These are phyloP conservation scores for Nomada ruficornis DNA, from an alignment of 2,888 invertebrate genomes.

Conservation along the genomic window DNA sequence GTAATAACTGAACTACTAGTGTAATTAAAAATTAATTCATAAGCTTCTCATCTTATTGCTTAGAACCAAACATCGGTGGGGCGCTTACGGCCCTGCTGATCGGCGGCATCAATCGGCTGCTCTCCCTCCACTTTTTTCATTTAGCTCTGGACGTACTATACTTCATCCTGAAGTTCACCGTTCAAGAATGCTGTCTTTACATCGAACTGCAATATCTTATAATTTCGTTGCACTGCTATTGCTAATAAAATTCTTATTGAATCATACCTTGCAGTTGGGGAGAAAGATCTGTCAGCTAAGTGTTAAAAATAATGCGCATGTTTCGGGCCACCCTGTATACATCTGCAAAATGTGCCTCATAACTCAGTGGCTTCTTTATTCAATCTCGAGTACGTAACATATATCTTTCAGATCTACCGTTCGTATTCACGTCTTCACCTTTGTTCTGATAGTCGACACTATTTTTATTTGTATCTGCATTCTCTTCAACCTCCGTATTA, in stretches of 20 bases:
- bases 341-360: background rate
- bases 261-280: slow-evolving; percentile 2
- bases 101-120: too few species aligned
- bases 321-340: background rate
- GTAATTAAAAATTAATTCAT: too few species aligned
- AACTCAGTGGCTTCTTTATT: background rate
- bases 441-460: background rate
- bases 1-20: too few species aligned
- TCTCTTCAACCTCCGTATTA: background rate
- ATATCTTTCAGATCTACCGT: too few species aligned
- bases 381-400: background rate
- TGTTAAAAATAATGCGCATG: too few species aligned
- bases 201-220: slow-evolving; percentile 1
- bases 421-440: background rate
- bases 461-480: background rate
- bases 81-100: too few species aligned
- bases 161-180: background rate
- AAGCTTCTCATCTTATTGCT: too few species aligned
- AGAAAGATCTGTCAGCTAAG: background rate
- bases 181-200: slow-evolving; percentile 3
- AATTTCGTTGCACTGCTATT: background rate
- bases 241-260: slow-evolving; percentile 7
- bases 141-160: too few species aligned
- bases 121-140: too few species aligned
- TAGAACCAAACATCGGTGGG: too few species aligned